Base-by-base conservation (phyloP, 2,113 vertebrate genomes). In the Cryptomyrus ogoouensis region DNA sequence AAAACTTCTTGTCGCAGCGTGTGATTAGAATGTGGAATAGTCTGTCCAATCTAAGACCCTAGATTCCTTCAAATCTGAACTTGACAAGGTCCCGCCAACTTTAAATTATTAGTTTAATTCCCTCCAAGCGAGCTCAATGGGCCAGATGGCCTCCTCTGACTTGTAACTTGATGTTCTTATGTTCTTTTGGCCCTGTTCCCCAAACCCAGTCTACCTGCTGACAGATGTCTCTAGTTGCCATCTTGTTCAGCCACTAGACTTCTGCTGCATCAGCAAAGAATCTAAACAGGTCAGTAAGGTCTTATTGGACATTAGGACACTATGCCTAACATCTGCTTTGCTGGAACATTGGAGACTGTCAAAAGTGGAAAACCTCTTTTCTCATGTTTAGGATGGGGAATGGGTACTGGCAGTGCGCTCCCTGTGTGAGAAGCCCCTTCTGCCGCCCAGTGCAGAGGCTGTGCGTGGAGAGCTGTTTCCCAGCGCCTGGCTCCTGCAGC, bases 261-360 rank as follows among this genome's bases (percentile, higher is more conserved):
- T 99, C 96, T 99, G 98, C 93, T 99, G 98, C 94, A 97, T 99
- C 94, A 97, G 97, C 90, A 95, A 96, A 0, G 97, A 98, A 94
- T 97, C 96, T 90, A 97, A 97, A 95, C 96, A 98, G 97, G 98
- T 99, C 93, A 96, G 90, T 88, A 52, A 87, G 90, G 87, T 90
- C 88, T 89, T 85, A 8, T 10, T 58, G 88, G 90, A 39, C 35
- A 88, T 24, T 27, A 52, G 21, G 27, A 35, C 49, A 50, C 27
- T 13, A 31, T 70, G 62, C 62, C 62, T 70, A 4, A 31, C 1
- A 3, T 31, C 3, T 35, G 27, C 85, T 12, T 4, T 87, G 49
- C n/a, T 27, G 27, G 85, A 12, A 15, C 31, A 2, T 56, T 56
- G 35, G 85, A 87, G 12, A 39, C 47, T 56, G 27, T 53, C 3